Percentiles rank a stretch among this genome's conserved stretches.
Conservation (phyloP, 2,113 vertebrate genomes). For the Peromyscus polionotus region DNA sequence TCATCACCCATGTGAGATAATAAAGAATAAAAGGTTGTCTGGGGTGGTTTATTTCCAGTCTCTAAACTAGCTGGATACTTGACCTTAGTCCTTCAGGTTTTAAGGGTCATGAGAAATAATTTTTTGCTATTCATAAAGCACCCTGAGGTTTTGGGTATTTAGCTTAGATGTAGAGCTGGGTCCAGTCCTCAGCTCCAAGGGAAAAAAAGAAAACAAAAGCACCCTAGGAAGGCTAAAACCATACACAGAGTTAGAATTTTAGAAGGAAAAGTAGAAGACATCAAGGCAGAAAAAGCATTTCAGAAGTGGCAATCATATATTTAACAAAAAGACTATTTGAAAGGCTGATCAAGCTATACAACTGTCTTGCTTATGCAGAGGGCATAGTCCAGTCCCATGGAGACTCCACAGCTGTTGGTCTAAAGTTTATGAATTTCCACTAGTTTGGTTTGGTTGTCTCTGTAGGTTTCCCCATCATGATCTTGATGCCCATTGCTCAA, state of each 20-base stretch:
- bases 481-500: too few relatives aligned
- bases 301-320: neutral
- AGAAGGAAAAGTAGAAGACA: neutral
- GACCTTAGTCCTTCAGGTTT: neutral
- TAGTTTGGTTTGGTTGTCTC: too few relatives aligned
- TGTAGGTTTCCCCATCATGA: too few relatives aligned
- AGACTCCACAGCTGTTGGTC: too few relatives aligned
- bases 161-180: too few relatives aligned
- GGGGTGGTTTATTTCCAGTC: rapidly evolving
- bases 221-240: neutral
- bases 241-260: neutral
- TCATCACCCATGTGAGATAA: rapidly evolving
- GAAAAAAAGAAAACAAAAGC: too few relatives aligned
- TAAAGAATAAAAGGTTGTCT: neutral
- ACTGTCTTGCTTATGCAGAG: too few relatives aligned
- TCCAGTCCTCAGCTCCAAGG: too few relatives aligned
- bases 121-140: neutral
- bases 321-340: neutral
- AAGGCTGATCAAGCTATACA: neutral
- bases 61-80: too few relatives aligned
- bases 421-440: too few relatives aligned
- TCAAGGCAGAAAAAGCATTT: neutral
- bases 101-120: neutral
- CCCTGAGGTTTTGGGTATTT: too few relatives aligned
- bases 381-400: too few relatives aligned